Base-by-base conservation (phyloP, 2,797 vertebrate genomes). In the Varecia variegata region DNA sequence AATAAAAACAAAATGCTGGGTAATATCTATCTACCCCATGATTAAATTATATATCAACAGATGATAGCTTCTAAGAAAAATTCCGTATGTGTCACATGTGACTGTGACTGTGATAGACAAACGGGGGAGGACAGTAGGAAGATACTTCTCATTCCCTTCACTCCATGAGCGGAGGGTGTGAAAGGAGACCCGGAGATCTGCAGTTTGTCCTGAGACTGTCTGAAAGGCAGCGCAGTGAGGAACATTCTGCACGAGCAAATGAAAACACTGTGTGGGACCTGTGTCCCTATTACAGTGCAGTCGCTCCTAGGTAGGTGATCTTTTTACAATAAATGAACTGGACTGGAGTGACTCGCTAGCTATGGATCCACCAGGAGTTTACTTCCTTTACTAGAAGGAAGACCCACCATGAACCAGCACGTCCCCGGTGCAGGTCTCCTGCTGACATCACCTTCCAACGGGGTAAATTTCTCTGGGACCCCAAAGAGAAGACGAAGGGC, bases 81-180 rank as follows among this genome's bases (percentile, higher is more conserved):
- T 15, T 43, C 70, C 27, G 0, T 27, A 1, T 30, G 3, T 71
- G 25, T 43, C 27, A 71, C 40, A 27, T 17, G 2, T 17, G 25
- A 73, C 25, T 73, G 3, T 30, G 70, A 9, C 21, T 23, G 18
- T 30, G 40, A 8, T 9, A 30, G 7, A 45, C 23, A 1, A 45
- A 45, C 0, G 7, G 5, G 70, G 40, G 3, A 2, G 40, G 7
- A 45, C 0, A 27, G 70, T 30, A 45, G 1, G 13, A 18, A 5
- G 40, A 43, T 7, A 15, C 40, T 30, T 30, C 2, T 76, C 73
- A 30, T 45, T 40, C 43, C 3, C 7, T 30, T 73, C 40, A 45
- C 25, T 45, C 3, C 17, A 2, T 9, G 13, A 73, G 40, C 25
- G 7, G 7, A 30, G 3, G 4, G 14, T 30, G 40, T 45, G 13